These are phyloP conservation scores for Sebastes wilsoni DNA, from an alignment of 2,797 vertebrate genomes.

Conservation along the genomic window DNA sequence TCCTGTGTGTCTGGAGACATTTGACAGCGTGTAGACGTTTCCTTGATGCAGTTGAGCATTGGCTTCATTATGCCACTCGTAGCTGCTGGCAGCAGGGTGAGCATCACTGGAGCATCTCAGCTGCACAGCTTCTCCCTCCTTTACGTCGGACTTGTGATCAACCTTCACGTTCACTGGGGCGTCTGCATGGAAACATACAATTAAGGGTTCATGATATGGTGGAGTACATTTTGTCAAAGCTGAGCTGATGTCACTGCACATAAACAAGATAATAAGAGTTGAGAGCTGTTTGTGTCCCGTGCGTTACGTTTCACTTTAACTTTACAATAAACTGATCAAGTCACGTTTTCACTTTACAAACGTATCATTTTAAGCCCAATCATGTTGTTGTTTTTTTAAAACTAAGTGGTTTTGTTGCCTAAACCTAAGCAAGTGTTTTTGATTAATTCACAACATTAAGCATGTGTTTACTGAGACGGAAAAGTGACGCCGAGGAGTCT, in stretches of 20 bases:
- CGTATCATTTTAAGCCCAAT: too few species aligned
- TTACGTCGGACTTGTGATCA: slow-evolving; percentile 31
- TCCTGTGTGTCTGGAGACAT: slow-evolving; percentile 57
- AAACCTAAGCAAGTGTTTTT: too few species aligned
- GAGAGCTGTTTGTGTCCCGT: too few species aligned
- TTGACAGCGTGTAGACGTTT: slow-evolving; percentile 34
- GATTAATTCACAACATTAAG: too few species aligned
- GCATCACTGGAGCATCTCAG: slow-evolving; percentile 71
- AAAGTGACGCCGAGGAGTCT: too few species aligned
- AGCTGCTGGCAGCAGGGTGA: slow-evolving; percentile 61
- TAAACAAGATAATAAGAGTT: not conserved
- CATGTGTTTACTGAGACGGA: too few species aligned
- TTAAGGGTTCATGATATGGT: not conserved
- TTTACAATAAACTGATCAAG: too few species aligned
- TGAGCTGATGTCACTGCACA: not conserved
- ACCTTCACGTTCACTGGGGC: slow-evolving; percentile 65
- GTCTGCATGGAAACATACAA: slow-evolving; percentile 45
- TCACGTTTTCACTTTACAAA: too few species aligned
- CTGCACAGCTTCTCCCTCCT: slow-evolving; percentile 61
- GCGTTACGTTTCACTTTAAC: too few species aligned
- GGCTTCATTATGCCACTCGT: slow-evolving; percentile 55
- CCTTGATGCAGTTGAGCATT: slow-evolving; percentile 26
- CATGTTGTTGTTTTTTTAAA: too few species aligned
- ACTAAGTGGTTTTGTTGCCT: too few species aligned
- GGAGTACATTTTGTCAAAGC: not conserved